Conservation (phyloP, 1,140 invertebrate genomes). For the Triops cancriformis region DNA sequence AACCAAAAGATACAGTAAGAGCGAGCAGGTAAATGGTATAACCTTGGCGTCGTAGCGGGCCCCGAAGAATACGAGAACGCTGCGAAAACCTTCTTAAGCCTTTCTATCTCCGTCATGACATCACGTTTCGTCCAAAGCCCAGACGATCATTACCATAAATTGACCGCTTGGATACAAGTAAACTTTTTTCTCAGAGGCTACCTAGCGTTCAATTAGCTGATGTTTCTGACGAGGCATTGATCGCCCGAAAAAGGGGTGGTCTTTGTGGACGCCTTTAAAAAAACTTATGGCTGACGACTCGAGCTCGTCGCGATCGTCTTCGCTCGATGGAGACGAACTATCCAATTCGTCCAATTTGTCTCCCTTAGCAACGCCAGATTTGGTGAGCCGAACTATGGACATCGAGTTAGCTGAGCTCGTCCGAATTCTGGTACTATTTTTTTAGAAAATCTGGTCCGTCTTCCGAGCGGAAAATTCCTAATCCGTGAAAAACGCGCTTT, state of each 20-base stretch:
- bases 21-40: not conserved
- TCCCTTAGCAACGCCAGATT: not conserved
- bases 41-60: not conserved
- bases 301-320: not conserved
- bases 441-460: not conserved
- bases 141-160: not conserved
- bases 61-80: not conserved
- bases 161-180: slow-evolving; percentile 4
- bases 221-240: not conserved
- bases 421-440: not conserved
- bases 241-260: not conserved
- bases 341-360: slow-evolving; percentile 10
- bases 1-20: not conserved
- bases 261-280: not conserved
- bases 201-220: not conserved
- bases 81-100: not conserved
- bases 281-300: not conserved
- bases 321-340: not conserved
- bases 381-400: not conserved
- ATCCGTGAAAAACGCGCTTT: not conserved
- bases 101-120: not conserved
- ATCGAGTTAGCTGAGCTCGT: not conserved
- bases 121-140: not conserved
- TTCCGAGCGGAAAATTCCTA: no score
- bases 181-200: not conserved